Conservation (phyloP, 2,113 vertebrate species). For the Sula dactylatra region DNA sequence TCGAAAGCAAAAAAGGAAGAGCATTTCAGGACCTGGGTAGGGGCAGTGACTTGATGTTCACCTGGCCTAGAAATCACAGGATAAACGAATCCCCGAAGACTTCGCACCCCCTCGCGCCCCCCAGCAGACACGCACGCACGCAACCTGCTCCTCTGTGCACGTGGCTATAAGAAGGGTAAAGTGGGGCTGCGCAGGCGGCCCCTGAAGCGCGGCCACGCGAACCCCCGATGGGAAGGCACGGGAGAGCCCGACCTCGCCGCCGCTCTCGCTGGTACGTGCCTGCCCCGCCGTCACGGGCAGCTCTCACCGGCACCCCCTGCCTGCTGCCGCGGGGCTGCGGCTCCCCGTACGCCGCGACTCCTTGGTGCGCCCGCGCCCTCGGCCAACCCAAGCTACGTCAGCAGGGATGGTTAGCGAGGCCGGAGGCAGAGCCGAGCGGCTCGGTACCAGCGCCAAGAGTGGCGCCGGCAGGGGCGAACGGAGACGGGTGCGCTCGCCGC, state of each 20-base stretch:
- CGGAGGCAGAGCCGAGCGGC: background rate
- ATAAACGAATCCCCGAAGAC: background rate
- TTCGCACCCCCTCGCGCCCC: rapidly evolving
- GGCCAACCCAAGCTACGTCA: too few relatives aligned
- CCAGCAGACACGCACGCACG: rapidly evolving
- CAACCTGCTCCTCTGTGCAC: background rate
- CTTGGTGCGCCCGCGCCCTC: background rate
- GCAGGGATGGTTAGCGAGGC: background rate
- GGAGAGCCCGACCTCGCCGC: background rate
- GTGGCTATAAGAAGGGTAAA: too few relatives aligned
- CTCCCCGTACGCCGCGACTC: rapidly evolving
- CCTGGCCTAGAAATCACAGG: too few relatives aligned
- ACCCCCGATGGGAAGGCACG: background rate
- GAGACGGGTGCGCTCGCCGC: rapidly evolving
- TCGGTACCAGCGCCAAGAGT: background rate
- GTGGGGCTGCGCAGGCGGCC: background rate
- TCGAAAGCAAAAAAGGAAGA: background rate
- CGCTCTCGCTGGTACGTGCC: background rate
- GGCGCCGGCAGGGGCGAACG: too few relatives aligned
- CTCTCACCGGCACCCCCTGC: background rate
- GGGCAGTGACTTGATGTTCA: background rate
- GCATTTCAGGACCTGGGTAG: background rate
- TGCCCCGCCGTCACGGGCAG: background rate
- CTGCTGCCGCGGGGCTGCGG: background rate
- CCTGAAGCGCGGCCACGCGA: rapidly evolving